Conservation (phyloP, 2,113 vertebrate genomes). For the Odobenus rosmarus region DNA sequence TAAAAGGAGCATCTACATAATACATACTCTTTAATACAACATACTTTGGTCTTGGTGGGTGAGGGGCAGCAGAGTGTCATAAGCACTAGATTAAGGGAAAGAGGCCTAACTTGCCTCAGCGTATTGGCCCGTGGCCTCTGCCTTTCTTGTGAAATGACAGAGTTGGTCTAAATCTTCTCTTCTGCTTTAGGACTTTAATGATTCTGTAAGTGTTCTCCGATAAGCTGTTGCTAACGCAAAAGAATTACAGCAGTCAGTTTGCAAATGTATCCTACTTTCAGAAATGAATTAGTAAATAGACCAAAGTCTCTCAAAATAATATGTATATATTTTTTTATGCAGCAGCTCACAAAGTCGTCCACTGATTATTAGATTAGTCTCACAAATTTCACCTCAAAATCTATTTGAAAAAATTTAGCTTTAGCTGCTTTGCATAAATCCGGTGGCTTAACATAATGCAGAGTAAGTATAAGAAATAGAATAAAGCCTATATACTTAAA, state of each 20-base stretch:
- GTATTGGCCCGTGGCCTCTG: neutral
- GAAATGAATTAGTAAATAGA: neutral
- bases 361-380: constrained; percentile 33
- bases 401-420: neutral
- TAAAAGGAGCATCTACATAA: neutral
- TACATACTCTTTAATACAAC: neutral
- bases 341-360: neutral
- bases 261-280: neutral
- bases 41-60: neutral
- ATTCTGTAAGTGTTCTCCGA: neutral
- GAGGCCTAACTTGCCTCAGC: neutral
- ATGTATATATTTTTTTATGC: constrained; percentile 23
- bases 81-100: neutral
- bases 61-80: neutral
- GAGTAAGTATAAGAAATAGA: neutral
- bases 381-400: constrained; percentile 18
- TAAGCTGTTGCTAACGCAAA: neutral
- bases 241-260: neutral
- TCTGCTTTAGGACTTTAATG: neutral
- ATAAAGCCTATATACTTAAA: neutral
- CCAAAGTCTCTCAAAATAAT: neutral
- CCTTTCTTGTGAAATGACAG: neutral
- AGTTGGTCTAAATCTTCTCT: neutral
- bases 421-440: constrained; percentile 21
- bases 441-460: neutral